Conservation (phyloP, 1,140 invertebrate genomes). For the Drosophila sp. region DNA sequence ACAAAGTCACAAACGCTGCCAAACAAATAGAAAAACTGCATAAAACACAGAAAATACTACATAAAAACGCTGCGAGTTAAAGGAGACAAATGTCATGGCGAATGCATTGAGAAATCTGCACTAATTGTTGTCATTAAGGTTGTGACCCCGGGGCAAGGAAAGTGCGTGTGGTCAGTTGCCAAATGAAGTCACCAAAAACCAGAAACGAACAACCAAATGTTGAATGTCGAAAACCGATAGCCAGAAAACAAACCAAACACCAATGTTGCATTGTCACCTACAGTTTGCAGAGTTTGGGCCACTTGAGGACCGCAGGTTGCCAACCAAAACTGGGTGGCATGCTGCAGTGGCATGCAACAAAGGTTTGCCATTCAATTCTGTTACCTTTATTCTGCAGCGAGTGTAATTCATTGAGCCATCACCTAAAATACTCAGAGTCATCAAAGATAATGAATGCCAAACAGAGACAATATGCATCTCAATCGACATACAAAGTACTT, state of each 20-base stretch:
- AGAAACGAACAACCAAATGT: background rate
- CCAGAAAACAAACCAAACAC: background rate
- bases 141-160: background rate
- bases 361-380: background rate
- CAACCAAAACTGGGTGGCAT: slow-evolving; percentile 29
- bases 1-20: slow-evolving; percentile 8
- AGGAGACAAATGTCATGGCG: background rate
- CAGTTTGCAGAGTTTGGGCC: slow-evolving; percentile 19
- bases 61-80: slow-evolving; percentile 16
- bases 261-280: slow-evolving; percentile 54
- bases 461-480: too few relatives aligned
- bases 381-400: background rate
- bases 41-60: slow-evolving; percentile 13
- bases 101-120: slow-evolving; percentile 44
- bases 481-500: too few relatives aligned
- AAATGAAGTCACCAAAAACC: slow-evolving; percentile 40
- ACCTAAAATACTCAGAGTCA: background rate
- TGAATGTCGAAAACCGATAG: too few relatives aligned
- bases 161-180: slow-evolving; percentile 56
- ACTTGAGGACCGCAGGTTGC: slow-evolving; percentile 30
- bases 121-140: slow-evolving; percentile 78
- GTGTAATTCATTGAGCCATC: slow-evolving; percentile 17
- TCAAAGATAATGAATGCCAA: background rate
- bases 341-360: slow-evolving; percentile 24
- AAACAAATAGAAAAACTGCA: background rate